These are phyloP conservation scores for Drosophila anomelani DNA, from an alignment of 2,888 invertebrate species.

Conservation along the genomic window DNA sequence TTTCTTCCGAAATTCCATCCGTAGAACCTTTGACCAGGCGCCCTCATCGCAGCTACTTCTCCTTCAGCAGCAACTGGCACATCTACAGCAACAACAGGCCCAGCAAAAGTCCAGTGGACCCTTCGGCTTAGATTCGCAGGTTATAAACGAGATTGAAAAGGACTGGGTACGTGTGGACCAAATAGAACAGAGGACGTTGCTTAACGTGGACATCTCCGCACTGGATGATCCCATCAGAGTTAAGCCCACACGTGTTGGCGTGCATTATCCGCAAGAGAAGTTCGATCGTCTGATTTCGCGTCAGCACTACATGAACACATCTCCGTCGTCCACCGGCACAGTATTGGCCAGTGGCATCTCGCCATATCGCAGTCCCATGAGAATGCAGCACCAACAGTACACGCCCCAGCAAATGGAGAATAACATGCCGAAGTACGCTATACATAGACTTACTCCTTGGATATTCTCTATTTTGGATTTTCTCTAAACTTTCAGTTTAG, in stretches of 20 bases:
- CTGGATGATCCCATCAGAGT: constrained; percentile 86
- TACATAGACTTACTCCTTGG: rapidly evolving
- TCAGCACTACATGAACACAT: constrained; percentile 65
- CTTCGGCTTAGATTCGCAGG: constrained; percentile 91
- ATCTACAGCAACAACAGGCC: constrained; percentile 80
- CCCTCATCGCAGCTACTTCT: constrained; percentile 82
- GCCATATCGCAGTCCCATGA: constrained; percentile 81
- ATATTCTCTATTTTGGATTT: not conserved
- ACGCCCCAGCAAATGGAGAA: constrained; percentile 37
- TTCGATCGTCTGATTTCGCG: constrained; percentile 81
- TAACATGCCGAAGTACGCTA: constrained; percentile 76
- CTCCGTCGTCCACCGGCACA: constrained; percentile 68
- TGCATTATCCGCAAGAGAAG: constrained; percentile 83
- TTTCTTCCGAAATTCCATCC: constrained; percentile 12
- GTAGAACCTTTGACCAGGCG: constrained; percentile 82
- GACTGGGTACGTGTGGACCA: constrained; percentile 84
- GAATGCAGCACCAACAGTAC: constrained; percentile 59
- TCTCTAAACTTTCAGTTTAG: constrained; percentile 68
- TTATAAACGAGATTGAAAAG: constrained; percentile 89
- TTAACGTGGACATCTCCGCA: constrained; percentile 82
- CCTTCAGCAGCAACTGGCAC: constrained; percentile 67
- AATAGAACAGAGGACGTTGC: constrained; percentile 84
- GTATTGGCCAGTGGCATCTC: constrained; percentile 62
- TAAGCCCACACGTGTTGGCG: constrained; percentile 85
- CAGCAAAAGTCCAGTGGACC: constrained; percentile 88